Evolutionary conservation across 2,888 invertebrate genomes (phyloP).

Genomic region (Drosophila kuntzei): DNA sequence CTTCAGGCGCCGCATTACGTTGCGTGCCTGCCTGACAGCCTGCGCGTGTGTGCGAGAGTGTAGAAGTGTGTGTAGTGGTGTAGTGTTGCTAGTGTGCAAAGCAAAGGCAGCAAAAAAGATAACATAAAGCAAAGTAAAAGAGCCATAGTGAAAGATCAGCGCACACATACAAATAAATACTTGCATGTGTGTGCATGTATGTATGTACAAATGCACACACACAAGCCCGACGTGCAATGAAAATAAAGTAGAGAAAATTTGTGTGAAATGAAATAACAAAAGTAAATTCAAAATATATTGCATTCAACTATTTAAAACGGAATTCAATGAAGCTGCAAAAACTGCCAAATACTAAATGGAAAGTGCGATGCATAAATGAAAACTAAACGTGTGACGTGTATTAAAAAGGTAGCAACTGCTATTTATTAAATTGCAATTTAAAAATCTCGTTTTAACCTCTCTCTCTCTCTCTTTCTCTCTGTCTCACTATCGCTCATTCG

Average conservation of each 20-base stretch:
- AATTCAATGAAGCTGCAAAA: slow-evolving; percentile 67
- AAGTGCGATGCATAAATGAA: slow-evolving; percentile 66
- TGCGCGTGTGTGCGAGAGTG: slow-evolving; percentile 36
- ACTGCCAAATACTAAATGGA: slow-evolving; percentile 62
- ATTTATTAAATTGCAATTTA: slow-evolving; percentile 73
- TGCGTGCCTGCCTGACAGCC: slow-evolving; percentile 64
- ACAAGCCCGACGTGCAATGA: slow-evolving; percentile 51
- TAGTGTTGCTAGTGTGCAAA: slow-evolving; percentile 43
- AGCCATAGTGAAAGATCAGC: slow-evolving; percentile 75
- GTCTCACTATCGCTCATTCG: slow-evolving; percentile 8
- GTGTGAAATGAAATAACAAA: slow-evolving; percentile 63
- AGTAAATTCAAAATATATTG: slow-evolving; percentile 42
- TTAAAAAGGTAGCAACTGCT: slow-evolving; percentile 66
- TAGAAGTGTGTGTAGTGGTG: slow-evolving; percentile 35
- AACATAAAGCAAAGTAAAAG: slow-evolving; percentile 71
- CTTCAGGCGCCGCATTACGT: slow-evolving; percentile 72
- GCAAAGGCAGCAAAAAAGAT: slow-evolving; percentile 69
- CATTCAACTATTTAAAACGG: slow-evolving; percentile 39
- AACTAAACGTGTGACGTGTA: slow-evolving; percentile 67
- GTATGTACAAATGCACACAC: slow-evolving; percentile 10
- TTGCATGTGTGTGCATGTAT: slow-evolving; percentile 3
- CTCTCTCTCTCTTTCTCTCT: slow-evolving; percentile 1
- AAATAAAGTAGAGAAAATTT: slow-evolving; percentile 73
- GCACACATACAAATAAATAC: slow-evolving; percentile 24
- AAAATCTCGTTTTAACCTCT: slow-evolving; percentile 59